Base-by-base conservation (phyloP, 2,797 vertebrate species). In the Cyclopterus lumpus region DNA sequence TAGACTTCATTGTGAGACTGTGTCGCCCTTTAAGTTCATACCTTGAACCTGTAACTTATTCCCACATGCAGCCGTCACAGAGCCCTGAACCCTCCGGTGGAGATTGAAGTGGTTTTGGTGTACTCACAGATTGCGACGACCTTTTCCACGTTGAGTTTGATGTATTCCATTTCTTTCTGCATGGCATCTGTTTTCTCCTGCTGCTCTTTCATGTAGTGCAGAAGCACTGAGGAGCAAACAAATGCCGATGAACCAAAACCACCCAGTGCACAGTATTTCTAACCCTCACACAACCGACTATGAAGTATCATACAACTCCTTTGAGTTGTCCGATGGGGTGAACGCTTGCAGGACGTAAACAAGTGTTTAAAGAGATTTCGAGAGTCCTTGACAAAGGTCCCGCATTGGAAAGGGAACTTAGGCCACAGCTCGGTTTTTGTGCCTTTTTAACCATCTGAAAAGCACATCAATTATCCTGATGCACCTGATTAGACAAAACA, bases 71-170 rank as follows among this genome's bases (percentile, higher is more conserved):
- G n/a, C 49, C 26, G 34, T 18, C 40, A 18, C 34, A 20, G 34
- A 40, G 22, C 15, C 40, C 20, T 62, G 40, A 34, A n/a, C 20
- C 12, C 36, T 20, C 46, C 18, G 48, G 46, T 16, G 40, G 14
- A 46, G 44, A n/a, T n/a, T n/a, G n/a, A n/a, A n/a, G n/a, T n/a
- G n/a, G n/a, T n/a, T n/a, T n/a, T n/a, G 24, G 24, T 42, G 38
- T 26, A 62, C 59, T 64, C 82, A 95, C 95, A 58, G 10, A 70
- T 80, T 8, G 84, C 44, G 69, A 95, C 1, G 0, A 91, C 1
- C 20, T 66, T 86, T 6, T 28, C 16, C 26, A 92, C 82, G 1
- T 26, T 64, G 46, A 3, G 5, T 82, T 87, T 90, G 61, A 93
- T 30, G 1, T 66, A 30, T 32, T 89, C 42, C 28, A 92, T 62